Conservation (phyloP, 2,797 vertebrate genomes). For the Odontamblyopus lacepedii region DNA sequence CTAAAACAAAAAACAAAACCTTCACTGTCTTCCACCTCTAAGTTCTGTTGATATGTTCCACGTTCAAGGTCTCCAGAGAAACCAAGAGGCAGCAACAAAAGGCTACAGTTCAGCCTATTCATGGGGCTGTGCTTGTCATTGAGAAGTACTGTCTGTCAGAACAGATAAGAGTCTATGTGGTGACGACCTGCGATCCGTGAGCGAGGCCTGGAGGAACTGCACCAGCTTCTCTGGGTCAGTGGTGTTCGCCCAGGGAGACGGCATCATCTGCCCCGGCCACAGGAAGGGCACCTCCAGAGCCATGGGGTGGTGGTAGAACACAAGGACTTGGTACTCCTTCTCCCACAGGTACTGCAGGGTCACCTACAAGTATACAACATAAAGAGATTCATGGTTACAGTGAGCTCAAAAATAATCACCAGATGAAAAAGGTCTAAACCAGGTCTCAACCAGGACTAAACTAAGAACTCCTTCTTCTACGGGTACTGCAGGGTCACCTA, state of each 20-base stretch:
- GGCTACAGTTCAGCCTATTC: not conserved
- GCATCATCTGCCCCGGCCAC: constrained; percentile 99
- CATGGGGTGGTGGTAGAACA: constrained; percentile 97
- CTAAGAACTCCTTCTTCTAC: too few relatives aligned
- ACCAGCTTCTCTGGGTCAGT: constrained; percentile 96
- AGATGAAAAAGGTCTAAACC: not conserved
- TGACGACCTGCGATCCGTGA: constrained; percentile 86
- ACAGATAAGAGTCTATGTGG: not conserved
- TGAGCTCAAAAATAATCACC: not conserved
- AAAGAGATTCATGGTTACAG: too few relatives aligned
- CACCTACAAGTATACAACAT: constrained; percentile 62
- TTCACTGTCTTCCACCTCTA: too few relatives aligned
- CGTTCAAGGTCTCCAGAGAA: too few relatives aligned
- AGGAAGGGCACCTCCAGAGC: constrained; percentile 94
- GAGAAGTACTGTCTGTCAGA: not conserved
- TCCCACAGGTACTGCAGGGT: constrained; percentile 96
- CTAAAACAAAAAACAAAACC: too few relatives aligned
- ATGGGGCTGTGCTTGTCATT: not conserved
- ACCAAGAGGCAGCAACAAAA: not conserved
- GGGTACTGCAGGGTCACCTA: too few relatives aligned
- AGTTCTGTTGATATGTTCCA: too few relatives aligned
- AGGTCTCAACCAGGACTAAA: not conserved
- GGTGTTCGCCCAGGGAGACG: constrained; percentile 95
- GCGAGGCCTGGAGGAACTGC: constrained; percentile 93
- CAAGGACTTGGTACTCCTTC: constrained; percentile 93